phyloP scores from a whole-genome alignment of 2,113 vertebrate genomes.

The Phodopus roborovskii region DNA sequence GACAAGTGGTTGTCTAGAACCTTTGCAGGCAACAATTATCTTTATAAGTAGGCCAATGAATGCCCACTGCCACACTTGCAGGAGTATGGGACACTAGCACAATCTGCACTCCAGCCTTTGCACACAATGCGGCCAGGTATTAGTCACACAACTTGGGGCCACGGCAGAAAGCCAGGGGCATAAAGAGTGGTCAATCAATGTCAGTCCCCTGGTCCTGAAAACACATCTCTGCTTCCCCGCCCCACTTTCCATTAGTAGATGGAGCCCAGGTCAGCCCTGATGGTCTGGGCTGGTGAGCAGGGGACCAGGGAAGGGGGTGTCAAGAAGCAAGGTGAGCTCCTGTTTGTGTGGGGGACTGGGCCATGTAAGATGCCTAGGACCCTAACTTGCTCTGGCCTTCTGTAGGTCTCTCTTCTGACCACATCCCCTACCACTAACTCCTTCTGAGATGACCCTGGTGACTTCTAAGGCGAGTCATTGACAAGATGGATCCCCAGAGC shows the following conservation, averaged over 20 bases:
- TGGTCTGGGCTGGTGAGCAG: neutral
- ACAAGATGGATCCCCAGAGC: neutral
- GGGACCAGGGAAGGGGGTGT: neutral
- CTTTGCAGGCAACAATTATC: constrained; percentile 36
- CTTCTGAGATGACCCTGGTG: too few relatives aligned
- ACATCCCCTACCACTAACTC: too few relatives aligned
- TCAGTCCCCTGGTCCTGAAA: constrained; percentile 21
- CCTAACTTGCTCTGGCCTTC: neutral
- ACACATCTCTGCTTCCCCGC: neutral
- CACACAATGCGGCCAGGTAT: constrained; percentile 14
- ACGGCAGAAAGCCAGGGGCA: neutral
- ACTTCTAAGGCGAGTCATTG: neutral
- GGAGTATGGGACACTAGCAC: neutral
- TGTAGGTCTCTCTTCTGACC: neutral
- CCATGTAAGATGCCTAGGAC: rapidly evolving
- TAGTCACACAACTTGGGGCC: constrained; percentile 42
- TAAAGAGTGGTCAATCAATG: constrained; percentile 1
- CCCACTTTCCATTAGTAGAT: constrained; percentile 59
- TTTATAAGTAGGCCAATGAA: constrained; percentile 36
- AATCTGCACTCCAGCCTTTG: constrained; percentile 33
- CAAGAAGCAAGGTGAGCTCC: neutral
- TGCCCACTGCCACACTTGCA: neutral
- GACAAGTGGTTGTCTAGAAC: constrained; percentile 68
- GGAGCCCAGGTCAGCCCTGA: neutral
- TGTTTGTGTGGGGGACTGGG: neutral